These are phyloP conservation scores for Accipiter superciliosus DNA, from an alignment of 2,797 vertebrate species.

Conservation along the genomic window DNA sequence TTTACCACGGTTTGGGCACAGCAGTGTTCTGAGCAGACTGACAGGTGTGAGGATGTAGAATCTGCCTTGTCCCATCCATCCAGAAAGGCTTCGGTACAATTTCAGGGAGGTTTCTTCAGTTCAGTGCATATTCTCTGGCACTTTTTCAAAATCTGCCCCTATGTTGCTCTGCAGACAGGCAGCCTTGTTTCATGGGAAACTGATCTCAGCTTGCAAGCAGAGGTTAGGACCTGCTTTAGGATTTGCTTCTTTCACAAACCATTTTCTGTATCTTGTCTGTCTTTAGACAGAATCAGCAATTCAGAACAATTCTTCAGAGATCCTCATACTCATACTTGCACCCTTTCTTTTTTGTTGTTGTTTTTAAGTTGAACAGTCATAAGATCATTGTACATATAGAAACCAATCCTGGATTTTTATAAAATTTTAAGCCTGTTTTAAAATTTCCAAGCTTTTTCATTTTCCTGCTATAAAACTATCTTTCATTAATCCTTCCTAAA, in stretches of 20 bases:
- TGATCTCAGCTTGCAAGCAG: neutral
- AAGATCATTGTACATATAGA: accelerated
- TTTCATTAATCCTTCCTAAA: neutral
- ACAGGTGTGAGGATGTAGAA: neutral
- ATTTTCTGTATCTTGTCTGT: neutral
- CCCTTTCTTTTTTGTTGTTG: neutral
- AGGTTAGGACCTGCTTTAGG: neutral
- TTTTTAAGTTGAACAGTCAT: neutral
- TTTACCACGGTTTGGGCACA: neutral
- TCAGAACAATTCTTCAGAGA: neutral
- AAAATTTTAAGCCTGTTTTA: neutral
- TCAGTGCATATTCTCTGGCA: neutral
- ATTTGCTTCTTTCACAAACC: neutral
- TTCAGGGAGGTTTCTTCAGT: neutral
- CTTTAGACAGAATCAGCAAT: neutral
- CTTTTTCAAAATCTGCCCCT: neutral
- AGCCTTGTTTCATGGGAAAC: neutral
- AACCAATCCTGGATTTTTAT: neutral
- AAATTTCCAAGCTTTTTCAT: neutral
- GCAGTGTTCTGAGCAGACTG: neutral
- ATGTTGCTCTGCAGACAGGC: neutral
- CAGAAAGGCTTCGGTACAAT: neutral
- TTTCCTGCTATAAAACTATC: neutral
- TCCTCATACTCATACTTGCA: neutral
- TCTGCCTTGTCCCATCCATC: neutral